A percentile compares a stretch with the other conserved stretches of the same genome.
Conservation (phyloP, 2,797 vertebrate genomes). For the Chloroceryle amazona region DNA sequence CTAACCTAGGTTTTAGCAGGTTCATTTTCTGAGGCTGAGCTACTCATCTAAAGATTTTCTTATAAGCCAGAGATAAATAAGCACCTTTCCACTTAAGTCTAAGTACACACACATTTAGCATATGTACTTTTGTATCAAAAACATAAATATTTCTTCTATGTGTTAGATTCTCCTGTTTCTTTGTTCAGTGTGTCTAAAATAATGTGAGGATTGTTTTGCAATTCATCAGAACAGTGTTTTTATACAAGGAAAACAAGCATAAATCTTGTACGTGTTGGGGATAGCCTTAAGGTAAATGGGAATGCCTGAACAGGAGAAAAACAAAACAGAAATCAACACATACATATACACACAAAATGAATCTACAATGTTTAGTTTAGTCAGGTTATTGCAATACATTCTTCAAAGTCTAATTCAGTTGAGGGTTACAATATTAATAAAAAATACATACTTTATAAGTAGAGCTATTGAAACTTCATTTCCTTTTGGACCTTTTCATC, state of each 20-base stretch:
- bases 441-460: not conserved
- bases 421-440: not conserved
- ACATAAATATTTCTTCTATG: not conserved
- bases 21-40: not conserved
- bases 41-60: not conserved
- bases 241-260: not conserved
- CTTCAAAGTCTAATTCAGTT: not conserved
- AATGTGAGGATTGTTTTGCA: not conserved
- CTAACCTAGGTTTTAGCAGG: not conserved
- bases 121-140: not conserved
- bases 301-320: not conserved
- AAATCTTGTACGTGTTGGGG: not conserved
- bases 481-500: not conserved
- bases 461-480: not conserved
- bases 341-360: not conserved
- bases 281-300: not conserved
- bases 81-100: not conserved
- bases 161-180: not conserved
- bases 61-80: not conserved
- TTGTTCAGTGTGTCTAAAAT: not conserved
- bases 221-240: not conserved
- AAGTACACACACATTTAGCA: not conserved
- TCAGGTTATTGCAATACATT: not conserved
- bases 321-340: not conserved
- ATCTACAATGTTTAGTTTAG: not conserved